phyloP scores from a whole-genome alignment of 2,113 vertebrate genomes.

The Alosa alosa region DNA sequence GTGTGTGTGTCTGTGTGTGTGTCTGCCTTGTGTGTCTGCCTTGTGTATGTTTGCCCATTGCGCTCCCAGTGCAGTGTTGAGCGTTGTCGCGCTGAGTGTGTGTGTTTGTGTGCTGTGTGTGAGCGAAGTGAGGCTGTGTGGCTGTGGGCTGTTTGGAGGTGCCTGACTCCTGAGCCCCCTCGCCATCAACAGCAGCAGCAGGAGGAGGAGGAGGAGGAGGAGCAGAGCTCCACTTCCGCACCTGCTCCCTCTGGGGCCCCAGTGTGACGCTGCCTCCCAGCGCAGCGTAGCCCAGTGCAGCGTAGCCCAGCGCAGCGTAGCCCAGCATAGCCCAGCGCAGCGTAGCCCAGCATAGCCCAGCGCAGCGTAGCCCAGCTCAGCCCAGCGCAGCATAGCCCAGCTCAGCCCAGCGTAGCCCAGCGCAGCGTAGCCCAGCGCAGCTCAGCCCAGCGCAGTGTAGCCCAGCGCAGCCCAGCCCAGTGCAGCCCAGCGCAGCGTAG shows the following conservation, averaged over 20 bases:
- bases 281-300: conserved; percentile 49
- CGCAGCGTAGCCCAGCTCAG: no score
- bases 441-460: no score
- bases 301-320: no score
- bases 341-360: no score
- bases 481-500: no score
- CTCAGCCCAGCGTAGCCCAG: no score
- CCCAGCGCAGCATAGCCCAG: no score
- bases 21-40: neutral
- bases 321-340: no score
- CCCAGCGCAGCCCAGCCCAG: no score
- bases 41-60: neutral
- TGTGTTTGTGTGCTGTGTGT: neutral
- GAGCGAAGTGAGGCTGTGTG: neutral
- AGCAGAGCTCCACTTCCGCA: conserved; percentile 49
- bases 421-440: no score
- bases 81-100: neutral
- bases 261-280: conserved; percentile 33
- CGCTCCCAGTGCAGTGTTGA: neutral
- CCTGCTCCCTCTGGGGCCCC: conserved; percentile 67
- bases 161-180: conserved; percentile 38
- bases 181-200: conserved; percentile 35
- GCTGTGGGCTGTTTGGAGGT: conserved; percentile 19
- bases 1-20: neutral
- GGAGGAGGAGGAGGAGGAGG: neutral